Base-by-base conservation (phyloP, 2,797 vertebrate species). In the Crax fasciolata region DNA sequence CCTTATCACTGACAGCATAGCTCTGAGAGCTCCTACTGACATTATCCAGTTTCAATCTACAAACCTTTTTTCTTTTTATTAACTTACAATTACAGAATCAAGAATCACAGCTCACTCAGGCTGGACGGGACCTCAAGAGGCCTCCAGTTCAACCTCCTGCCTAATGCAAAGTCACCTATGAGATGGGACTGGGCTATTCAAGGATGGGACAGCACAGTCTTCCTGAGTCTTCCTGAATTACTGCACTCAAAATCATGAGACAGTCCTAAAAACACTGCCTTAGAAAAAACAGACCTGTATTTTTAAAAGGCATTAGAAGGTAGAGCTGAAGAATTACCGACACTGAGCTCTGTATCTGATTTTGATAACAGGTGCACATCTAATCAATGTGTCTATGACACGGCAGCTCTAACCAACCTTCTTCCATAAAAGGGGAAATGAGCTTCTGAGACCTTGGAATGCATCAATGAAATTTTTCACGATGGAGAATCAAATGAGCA, bases 81-180 rank as follows among this genome's bases (percentile, higher is more conserved):
- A 87, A 51, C 9, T 51, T 70, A 30, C 5, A 30, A 70, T 6
- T 11, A 30, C 1, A 44, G 72, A 67, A 83, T 32, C 0, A 0
- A 71, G 43, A 85, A 57, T 62, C 57, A 27, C 16, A 70, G 38
- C 14, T 15, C 1, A 0, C 27, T 63, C 18, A 38, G 21, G 11
- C 0, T 1, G 59, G 39, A 93, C 70, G 35, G 18, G 51, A 65
- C 9, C 49, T 76, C 63, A 44, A 32, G 43, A 43, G 32, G 24
- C 8, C 54, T 49, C 21, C 52, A 61, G 38, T 20, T 46, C 49
- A 61, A 57, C 5, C 18, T 61, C 38, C 46, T 32, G 27, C 15
- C 70, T 52, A 71, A 80, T 77, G 54, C 12, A 65, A 9, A 10
- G 63, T 63, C 67, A 82, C n/a, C 39, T 32, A 48, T 0, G 19